Conservation (phyloP, 2,113 vertebrate species). For the Anarhynchus alexandrinus region DNA sequence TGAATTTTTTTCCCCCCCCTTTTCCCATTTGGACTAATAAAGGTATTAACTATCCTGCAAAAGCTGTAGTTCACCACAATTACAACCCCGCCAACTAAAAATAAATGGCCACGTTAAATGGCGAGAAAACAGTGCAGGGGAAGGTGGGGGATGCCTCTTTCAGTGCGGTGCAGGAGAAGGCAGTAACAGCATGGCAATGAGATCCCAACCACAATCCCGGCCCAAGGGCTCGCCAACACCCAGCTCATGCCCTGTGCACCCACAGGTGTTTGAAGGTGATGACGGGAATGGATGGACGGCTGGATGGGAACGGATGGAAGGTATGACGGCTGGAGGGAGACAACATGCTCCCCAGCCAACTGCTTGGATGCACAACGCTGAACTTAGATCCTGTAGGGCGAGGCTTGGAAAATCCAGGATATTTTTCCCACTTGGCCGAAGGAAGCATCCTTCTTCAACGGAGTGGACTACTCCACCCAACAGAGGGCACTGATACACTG, state of each 20-base stretch:
- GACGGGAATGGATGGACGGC: background rate
- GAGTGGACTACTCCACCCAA: background rate
- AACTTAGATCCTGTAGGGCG: background rate
- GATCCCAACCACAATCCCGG: background rate
- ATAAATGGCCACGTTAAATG: background rate
- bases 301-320: background rate
- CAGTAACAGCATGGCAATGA: fast-evolving
- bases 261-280: background rate
- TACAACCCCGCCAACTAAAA: background rate
- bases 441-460: background rate
- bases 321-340: background rate
- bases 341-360: background rate
- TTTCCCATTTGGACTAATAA: background rate
- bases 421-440: background rate
- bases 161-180: background rate
- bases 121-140: fast-evolving
- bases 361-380: background rate
- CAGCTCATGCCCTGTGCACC: background rate
- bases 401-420: background rate
- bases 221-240: background rate
- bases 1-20: no score
- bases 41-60: background rate
- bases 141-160: background rate
- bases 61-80: background rate
- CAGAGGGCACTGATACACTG: background rate